These are phyloP conservation scores for Ctenomys sociabilis DNA, from an alignment of 2,113 vertebrate species.

Conservation along the genomic window DNA sequence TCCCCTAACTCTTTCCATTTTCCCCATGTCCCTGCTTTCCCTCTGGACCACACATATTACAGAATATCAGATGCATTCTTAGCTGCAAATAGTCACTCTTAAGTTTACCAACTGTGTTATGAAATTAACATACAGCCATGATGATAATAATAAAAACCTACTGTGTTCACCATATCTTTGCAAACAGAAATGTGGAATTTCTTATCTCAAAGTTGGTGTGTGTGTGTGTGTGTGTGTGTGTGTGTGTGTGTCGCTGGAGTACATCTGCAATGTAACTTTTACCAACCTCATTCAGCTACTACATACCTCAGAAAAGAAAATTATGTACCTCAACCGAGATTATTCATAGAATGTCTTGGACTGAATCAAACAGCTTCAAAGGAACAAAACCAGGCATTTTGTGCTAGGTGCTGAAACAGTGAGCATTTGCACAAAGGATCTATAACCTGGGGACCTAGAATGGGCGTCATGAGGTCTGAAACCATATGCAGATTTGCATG, in stretches of 20 bases:
- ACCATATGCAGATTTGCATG: background rate
- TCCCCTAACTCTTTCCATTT: background rate
- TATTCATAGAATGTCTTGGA: background rate
- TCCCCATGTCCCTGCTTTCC: background rate
- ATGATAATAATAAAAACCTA: slow-evolving; percentile 34
- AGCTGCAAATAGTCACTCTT: slow-evolving; percentile 35
- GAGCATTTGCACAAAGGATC: background rate
- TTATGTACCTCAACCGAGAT: background rate
- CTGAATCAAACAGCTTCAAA: background rate
- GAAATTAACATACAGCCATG: slow-evolving; percentile 42
- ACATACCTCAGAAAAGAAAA: background rate
- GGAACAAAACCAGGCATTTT: background rate
- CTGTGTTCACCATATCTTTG: slow-evolving; percentile 9
- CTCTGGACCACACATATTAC: background rate
- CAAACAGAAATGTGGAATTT: slow-evolving; percentile 1
- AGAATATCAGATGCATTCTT: slow-evolving; percentile 39
- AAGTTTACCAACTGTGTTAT: slow-evolving; percentile 42
- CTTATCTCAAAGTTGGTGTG: background rate
- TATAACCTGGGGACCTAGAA: background rate
- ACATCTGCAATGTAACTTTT: slow-evolving; percentile 17
- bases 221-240: background rate
- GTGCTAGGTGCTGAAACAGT: background rate
- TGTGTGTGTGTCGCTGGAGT: background rate
- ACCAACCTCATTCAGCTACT: background rate
- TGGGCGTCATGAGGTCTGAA: background rate